Evolutionary conservation across 2,113 vertebrate species (phyloP).

Genomic region (Cranoglanis bouderius): DNA sequence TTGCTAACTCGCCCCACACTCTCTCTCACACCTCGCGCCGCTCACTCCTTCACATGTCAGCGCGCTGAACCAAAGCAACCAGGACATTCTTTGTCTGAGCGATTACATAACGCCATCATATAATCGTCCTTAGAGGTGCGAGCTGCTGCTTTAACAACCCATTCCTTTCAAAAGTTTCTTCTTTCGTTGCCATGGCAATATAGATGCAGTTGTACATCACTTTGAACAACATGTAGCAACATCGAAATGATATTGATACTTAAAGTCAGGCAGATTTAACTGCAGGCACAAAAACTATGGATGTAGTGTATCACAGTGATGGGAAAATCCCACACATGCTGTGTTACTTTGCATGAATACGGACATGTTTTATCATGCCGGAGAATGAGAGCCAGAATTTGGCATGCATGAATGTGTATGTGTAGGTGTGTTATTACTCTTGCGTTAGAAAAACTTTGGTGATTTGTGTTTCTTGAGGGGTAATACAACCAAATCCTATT

Average conservation of each 20-base stretch:
- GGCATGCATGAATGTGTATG: not conserved
- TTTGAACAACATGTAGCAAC: not conserved
- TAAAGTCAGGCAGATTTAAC: not conserved
- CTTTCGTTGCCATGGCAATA: constrained; percentile 41
- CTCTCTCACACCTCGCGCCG: not conserved
- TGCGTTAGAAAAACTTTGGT: not conserved
- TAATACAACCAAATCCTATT: not conserved
- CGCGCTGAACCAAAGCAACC: constrained; percentile 19
- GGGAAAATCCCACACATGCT: constrained; percentile 13
- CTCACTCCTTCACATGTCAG: constrained; percentile 14
- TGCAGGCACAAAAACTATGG: not conserved
- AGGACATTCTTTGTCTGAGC: constrained; percentile 31
- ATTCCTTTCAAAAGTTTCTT: constrained; percentile 34
- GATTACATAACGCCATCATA: constrained; percentile 43
- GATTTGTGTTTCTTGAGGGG: not conserved
- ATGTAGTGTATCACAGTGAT: not conserved
- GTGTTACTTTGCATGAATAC: not conserved
- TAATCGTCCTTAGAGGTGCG: constrained; percentile 34
- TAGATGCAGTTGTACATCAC: not conserved
- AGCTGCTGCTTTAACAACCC: constrained; percentile 3
- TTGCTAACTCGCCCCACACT: constrained; percentile 5
- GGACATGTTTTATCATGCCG: not conserved
- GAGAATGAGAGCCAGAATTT: not conserved
- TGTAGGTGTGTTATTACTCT: not conserved
- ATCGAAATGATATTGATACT: constrained; percentile 10